phyloP scores from a whole-genome alignment of 2,888 invertebrate genomes.

The Acanthopleura granulata region DNA sequence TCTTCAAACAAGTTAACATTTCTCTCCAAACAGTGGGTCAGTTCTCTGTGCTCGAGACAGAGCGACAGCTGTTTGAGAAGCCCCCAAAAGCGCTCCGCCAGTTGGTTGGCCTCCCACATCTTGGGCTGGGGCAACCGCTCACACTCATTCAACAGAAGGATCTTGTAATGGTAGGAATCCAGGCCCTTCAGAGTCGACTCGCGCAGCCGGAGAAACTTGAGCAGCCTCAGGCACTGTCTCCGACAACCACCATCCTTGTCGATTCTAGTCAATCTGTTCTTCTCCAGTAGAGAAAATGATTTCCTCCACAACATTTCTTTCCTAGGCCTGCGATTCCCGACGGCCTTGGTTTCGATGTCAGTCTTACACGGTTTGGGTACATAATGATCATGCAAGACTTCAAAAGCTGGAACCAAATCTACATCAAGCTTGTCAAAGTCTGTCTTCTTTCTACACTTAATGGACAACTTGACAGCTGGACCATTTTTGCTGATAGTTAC shows the following conservation, averaged over 20 bases:
- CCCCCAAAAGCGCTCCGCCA: slow-evolving; percentile 8
- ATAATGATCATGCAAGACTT: background rate
- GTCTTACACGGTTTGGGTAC: slow-evolving; percentile 1
- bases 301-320: background rate
- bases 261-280: background rate
- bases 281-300: slow-evolving; percentile 1
- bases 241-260: slow-evolving; percentile 3
- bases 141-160: slow-evolving; percentile 11
- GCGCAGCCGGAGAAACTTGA: background rate
- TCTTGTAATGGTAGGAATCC: slow-evolving; percentile 4
- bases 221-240: background rate
- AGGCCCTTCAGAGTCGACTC: background rate
- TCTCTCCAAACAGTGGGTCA: background rate
- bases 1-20: background rate
- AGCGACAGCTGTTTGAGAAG: background rate
- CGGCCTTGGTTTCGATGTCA: background rate
- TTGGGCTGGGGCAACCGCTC: background rate
- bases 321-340: background rate
- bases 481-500: background rate
- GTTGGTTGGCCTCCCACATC: background rate
- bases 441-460: background rate
- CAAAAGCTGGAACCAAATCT: background rate
- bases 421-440: background rate
- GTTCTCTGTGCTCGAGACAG: background rate
- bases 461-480: slow-evolving; percentile 2